Conservation (phyloP, 2,888 invertebrate species). For the Drosophila mulleri region DNA sequence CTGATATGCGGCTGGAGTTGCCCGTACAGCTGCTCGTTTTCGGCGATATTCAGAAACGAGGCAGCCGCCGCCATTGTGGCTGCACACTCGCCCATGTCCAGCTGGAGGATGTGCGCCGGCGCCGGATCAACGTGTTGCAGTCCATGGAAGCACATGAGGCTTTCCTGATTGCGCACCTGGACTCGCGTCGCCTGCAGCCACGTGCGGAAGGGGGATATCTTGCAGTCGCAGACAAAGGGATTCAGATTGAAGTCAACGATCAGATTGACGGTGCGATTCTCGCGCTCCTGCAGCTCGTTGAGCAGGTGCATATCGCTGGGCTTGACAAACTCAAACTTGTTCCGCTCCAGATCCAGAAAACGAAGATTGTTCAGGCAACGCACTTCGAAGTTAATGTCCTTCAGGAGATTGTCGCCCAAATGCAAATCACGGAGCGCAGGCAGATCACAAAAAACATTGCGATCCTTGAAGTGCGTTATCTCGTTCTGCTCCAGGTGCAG, state of each 20-base stretch:
- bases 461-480: conserved; percentile 88
- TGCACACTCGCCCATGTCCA: conserved; percentile 81
- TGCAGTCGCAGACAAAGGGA: conserved; percentile 90
- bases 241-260: conserved; percentile 89
- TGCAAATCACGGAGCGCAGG: conserved; percentile 89
- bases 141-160: conserved; percentile 86
- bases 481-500: conserved; percentile 92
- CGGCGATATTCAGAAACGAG: conserved; percentile 75
- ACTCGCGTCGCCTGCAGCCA: conserved; percentile 89
- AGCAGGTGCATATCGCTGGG: conserved; percentile 87
- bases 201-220: conserved; percentile 87
- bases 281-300: conserved; percentile 86
- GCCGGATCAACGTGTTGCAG: conserved; percentile 71
- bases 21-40: conserved; percentile 73
- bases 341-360: conserved; percentile 89
- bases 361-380: conserved; percentile 88
- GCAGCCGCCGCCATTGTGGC: conserved; percentile 80
- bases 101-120: conserved; percentile 76
- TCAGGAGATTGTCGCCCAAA: conserved; percentile 88
- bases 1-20: conserved; percentile 65
- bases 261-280: conserved; percentile 85
- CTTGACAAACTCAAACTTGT: conserved; percentile 87
- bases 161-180: conserved; percentile 87
- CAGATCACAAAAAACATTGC: conserved; percentile 89
- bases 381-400: conserved; percentile 88